Base-by-base conservation (phyloP, 2,888 invertebrate species). In the Homarus gammarus region DNA sequence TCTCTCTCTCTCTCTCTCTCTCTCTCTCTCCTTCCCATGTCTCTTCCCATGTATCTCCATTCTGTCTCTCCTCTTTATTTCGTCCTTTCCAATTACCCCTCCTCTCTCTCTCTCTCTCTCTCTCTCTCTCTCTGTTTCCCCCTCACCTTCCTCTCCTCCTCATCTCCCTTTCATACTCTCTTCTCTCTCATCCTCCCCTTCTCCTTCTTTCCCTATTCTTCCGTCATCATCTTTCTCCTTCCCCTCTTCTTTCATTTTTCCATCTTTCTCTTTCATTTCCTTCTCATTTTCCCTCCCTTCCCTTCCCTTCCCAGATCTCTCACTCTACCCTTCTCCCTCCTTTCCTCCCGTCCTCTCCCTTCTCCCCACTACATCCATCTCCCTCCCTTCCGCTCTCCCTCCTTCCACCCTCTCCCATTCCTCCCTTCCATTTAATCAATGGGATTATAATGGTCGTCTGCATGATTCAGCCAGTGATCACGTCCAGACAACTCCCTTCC, bases 1-100 rank as follows among this genome's bases (percentile, higher is more conserved):
- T 73, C 38, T 38, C 38, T 38, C 38, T 38, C 73, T 38, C 73
- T 38, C 73, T 38, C 44, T 38, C 27, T 22, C 79, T 51, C 79
- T 51, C 51, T 36, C 79, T 22, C 79, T 51, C 79, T 31, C 51
- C 77, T 44, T 33, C 56, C 51, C 38, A 49, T 51, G 6, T 51
- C 27, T 44, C 77, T 36, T 15, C 31, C 75, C n/a, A 40, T 44
- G 27, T 44, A 18, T 38, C 38, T n/a, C 75, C 44, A 27, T 61
- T 64, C 56, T n/a, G 10, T 56, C 81, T 33, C 61, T 64, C 64
- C 64, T 40, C 36, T n/a, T 64, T 36, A 10, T 56, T 10, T 18
- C 8, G 27, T 79, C n/a, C n/a, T n/a, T n/a, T n/a, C n/a, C n/a
- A n/a, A n/a, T n/a, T n/a, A 78, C 31, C 36, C 51, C 22, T 51